Conservation (phyloP, 2,797 vertebrate genomes). For the Astyanax mexicanus region DNA sequence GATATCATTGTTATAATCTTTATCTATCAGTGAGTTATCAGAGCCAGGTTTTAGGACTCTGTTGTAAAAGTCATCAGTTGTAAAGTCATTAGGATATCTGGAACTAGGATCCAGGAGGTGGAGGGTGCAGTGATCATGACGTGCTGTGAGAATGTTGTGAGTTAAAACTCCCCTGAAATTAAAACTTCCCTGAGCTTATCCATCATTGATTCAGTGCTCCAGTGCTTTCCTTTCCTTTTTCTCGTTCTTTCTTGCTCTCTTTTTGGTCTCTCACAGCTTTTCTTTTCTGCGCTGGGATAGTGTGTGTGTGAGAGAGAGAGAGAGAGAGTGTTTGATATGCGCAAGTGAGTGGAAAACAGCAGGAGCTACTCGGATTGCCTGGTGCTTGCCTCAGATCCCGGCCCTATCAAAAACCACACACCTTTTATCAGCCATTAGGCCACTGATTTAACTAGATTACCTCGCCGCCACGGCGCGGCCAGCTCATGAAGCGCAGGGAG, state of each 20-base stretch:
- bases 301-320: not conserved
- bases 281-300: slow-evolving; percentile 24
- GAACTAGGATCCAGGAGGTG: slow-evolving; percentile 3
- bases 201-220: slow-evolving; percentile 54
- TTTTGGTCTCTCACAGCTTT: slow-evolving; percentile 8
- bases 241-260: slow-evolving; percentile 7
- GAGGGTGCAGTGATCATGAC: slow-evolving; percentile 27
- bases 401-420: slow-evolving; percentile 67
- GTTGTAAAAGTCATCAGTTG: slow-evolving; percentile 33
- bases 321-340: slow-evolving; percentile 40
- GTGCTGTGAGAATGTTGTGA: too few species aligned
- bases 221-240: slow-evolving; percentile 15
- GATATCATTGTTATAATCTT: too few species aligned
- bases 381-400: slow-evolving; percentile 40
- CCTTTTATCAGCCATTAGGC: slow-evolving; percentile 76
- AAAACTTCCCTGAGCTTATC: slow-evolving; percentile 57
- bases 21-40: not conserved
- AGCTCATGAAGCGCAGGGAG: slow-evolving; percentile 6
- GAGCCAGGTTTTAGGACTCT: slow-evolving; percentile 48
- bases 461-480: slow-evolving; percentile 35
- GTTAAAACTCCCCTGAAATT: slow-evolving; percentile 63
- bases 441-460: slow-evolving; percentile 78
- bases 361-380: slow-evolving; percentile 33
- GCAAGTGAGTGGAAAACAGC: slow-evolving; percentile 35
- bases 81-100: slow-evolving; percentile 10